Percentiles rank a stretch among this genome's conserved stretches.
phyloP scores from a whole-genome alignment of 2,888 invertebrate genomes.

The Dichetophora obliterata region DNA sequence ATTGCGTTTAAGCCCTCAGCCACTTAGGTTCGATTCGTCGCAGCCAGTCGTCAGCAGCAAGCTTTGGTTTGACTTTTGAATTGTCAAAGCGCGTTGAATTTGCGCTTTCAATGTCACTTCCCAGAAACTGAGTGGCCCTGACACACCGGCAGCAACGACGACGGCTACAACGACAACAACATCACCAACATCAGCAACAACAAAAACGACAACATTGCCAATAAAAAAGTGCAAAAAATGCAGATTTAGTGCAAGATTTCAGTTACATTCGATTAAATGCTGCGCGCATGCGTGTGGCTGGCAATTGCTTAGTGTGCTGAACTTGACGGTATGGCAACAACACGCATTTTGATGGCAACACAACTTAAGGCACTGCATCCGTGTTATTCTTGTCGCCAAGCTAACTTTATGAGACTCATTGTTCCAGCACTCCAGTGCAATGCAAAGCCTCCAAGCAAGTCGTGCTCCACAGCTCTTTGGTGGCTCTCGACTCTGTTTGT shows the following conservation, averaged over 20 bases:
- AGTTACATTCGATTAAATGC: constrained; percentile 27
- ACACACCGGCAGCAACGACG: constrained; percentile 13
- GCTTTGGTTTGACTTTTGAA: constrained; percentile 23
- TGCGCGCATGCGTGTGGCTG: constrained; percentile 29
- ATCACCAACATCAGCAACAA: not conserved
- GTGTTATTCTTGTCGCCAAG: constrained; percentile 32
- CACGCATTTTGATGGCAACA: constrained; percentile 27
- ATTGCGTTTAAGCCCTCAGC: not conserved
- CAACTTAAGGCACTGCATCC: not conserved
- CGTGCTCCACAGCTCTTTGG: too few relatives aligned
- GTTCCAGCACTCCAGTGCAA: not conserved
- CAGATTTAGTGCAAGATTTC: constrained; percentile 31
- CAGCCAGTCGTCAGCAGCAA: not conserved
- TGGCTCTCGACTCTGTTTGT: not conserved
- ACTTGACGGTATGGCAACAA: constrained; percentile 24
- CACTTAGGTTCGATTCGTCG: not conserved
- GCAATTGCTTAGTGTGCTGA: not conserved
- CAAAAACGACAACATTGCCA: not conserved
- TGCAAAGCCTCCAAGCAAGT: too few relatives aligned
- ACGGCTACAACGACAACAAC: not conserved
- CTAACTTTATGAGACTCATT: constrained; percentile 30
- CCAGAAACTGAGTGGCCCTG: constrained; percentile 29
- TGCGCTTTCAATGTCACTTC: constrained; percentile 39
- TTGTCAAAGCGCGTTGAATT: constrained; percentile 38
- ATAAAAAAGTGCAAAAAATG: constrained; percentile 13